Percentiles rank a stretch among this genome's conserved stretches.
Conservation (phyloP, 2,113 vertebrate genomes). For the Odocoileus virginianus region DNA sequence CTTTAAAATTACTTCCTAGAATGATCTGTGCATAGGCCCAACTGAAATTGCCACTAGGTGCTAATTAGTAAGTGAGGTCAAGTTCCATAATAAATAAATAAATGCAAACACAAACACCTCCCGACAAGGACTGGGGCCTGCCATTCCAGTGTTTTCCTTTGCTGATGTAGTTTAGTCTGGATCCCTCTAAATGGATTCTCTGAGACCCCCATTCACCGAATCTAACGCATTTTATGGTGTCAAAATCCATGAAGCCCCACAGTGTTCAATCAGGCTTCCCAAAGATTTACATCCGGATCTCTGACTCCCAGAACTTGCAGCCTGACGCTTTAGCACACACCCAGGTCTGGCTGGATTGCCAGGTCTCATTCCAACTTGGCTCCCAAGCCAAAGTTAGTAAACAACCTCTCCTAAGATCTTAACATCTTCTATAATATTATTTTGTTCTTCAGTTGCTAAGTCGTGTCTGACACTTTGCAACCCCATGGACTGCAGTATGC, state of each 20-base stretch:
- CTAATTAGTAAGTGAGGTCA: slow-evolving; percentile 77
- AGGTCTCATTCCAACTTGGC: background rate
- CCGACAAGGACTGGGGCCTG: background rate
- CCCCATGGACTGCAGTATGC: background rate
- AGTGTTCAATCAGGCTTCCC: background rate
- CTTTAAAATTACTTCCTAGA: slow-evolving; percentile 75
- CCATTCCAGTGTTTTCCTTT: background rate
- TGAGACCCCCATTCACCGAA: background rate
- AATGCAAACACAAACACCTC: slow-evolving; percentile 41
- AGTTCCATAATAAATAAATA: slow-evolving; percentile 58
- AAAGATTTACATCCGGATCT: background rate
- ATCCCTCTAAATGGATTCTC: background rate
- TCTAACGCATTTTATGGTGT: background rate
- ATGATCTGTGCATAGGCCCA: slow-evolving; percentile 55
- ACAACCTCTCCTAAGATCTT: background rate
- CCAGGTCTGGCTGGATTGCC: fast-evolving
- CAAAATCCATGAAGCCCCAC: background rate
- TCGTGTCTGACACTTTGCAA: background rate
- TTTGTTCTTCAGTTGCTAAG: background rate
- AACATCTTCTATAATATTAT: background rate
- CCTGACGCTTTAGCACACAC: background rate
- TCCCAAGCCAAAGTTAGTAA: background rate
- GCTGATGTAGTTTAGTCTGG: background rate
- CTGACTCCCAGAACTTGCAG: background rate
- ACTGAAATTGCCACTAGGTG: slow-evolving; percentile 65